Evolutionary conservation across 2,888 invertebrate genomes (phyloP).

Genomic region (Caenorhabditis uteleia): DNA sequence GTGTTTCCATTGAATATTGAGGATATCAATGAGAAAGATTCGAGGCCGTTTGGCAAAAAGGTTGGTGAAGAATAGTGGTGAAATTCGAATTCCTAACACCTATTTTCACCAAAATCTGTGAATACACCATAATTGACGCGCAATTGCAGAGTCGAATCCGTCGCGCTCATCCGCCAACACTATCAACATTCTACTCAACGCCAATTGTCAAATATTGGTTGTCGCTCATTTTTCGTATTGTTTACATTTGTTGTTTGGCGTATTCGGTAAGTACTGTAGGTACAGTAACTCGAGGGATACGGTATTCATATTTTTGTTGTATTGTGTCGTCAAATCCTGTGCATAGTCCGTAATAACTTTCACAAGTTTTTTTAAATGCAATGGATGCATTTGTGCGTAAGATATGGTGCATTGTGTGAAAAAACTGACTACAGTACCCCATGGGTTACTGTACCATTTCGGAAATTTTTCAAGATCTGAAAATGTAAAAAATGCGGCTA

Average conservation of each 20-base stretch:
- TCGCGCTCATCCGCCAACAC: conserved; percentile 43
- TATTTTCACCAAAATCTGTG: too few relatives aligned
- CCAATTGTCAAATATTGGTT: conserved; percentile 72
- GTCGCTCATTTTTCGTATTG: conserved; percentile 67
- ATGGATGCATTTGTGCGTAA: too few relatives aligned
- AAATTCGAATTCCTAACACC: neutral
- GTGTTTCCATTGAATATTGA: conserved; percentile 49
- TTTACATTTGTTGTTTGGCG: conserved; percentile 59
- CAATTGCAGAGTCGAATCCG: conserved; percentile 43
- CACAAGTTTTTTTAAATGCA: neutral
- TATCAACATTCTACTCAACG: conserved; percentile 70
- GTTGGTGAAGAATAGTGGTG: neutral
- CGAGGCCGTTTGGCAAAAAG: conserved; percentile 23
- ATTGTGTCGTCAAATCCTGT: too few relatives aligned
- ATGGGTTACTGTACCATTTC: too few relatives aligned
- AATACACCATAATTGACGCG: too few relatives aligned
- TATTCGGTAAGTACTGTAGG: too few relatives aligned
- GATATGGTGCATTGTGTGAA: too few relatives aligned
- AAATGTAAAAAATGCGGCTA: too few relatives aligned
- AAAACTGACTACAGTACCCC: too few relatives aligned
- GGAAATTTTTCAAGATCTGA: too few relatives aligned
- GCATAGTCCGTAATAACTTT: neutral
- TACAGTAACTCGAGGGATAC: too few relatives aligned
- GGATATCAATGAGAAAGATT: conserved; percentile 33
- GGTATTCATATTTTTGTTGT: neutral